These are phyloP conservation scores for Harpagoxenus sublaevis DNA, from an alignment of 2,888 invertebrate species.

Conservation along the genomic window DNA sequence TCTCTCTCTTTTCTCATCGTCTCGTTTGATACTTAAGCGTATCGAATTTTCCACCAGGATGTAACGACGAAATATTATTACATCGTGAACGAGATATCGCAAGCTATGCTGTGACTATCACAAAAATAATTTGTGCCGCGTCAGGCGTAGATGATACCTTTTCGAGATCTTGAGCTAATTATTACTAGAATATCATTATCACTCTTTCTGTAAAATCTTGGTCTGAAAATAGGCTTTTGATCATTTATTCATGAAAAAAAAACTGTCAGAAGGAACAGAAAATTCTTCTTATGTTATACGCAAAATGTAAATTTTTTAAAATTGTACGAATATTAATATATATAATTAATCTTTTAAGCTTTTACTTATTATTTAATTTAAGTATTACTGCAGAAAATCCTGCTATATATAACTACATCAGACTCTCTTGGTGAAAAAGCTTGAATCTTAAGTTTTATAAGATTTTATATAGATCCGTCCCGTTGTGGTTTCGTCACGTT, in stretches of 20 bases:
- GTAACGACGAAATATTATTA: conserved; percentile 48
- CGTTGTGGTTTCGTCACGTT: not conserved
- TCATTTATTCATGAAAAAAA: not conserved
- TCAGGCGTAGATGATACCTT: not conserved
- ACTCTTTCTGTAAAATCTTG: not conserved
- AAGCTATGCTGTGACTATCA: not conserved
- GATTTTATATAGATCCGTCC: not conserved
- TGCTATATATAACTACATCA: not conserved
- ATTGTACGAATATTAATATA: not conserved
- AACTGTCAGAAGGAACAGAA: not conserved
- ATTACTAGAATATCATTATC: not conserved
- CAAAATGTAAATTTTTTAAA: not conserved
- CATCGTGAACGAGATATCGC: conserved; percentile 20
- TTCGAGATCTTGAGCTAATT: not conserved
- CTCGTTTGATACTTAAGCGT: conserved; percentile 18
- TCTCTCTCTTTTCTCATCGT: conserved; percentile 20
- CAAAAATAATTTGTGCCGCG: not conserved
- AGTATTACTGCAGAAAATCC: not conserved
- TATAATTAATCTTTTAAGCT: not conserved
- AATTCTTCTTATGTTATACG: not conserved
- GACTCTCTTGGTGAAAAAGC: not conserved
- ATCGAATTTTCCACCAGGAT: conserved; percentile 36
- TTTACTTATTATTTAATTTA: not conserved
- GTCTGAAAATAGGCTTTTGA: not conserved
- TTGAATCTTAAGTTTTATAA: conserved; percentile 15